Evolutionary conservation across 2,113 vertebrate species (phyloP).

Genomic region (Sigmodon hispidus): DNA sequence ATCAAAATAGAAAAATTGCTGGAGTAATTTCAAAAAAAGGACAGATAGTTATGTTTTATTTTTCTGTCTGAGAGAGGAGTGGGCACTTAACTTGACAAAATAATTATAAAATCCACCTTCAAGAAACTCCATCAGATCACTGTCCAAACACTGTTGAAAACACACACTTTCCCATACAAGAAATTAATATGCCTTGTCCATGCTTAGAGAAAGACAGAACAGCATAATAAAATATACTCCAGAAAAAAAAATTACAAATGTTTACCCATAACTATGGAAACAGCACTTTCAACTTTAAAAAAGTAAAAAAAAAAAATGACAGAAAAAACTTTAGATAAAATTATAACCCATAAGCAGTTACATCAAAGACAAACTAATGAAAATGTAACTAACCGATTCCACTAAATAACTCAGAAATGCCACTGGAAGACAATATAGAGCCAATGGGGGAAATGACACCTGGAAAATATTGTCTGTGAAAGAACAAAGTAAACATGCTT

Average conservation of each 20-base stretch:
- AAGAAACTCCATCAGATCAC: background rate
- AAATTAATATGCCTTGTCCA: background rate
- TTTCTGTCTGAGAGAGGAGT: background rate
- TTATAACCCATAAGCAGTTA: background rate
- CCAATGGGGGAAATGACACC: background rate
- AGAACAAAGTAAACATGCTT: background rate
- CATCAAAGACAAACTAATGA: background rate
- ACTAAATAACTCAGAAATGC: background rate
- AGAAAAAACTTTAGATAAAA: background rate
- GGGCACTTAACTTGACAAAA: conserved; percentile 4
- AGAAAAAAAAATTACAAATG: conserved; percentile 28
- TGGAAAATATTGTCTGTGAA: background rate
- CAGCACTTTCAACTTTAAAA: background rate
- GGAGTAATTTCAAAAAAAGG: conserved; percentile 36
- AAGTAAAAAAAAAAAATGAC: background rate
- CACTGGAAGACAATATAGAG: background rate
- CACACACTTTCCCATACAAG: background rate
- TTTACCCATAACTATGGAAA: conserved; percentile 20
- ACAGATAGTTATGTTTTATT: background rate
- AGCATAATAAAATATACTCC: background rate
- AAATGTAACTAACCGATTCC: background rate
- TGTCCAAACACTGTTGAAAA: conserved; percentile 42
- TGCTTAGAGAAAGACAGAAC: background rate
- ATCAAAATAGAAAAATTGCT: conserved; percentile 1
- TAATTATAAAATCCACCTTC: background rate